Percentiles rank a stretch among this genome's conserved stretches.
Evolutionary conservation across 2,113 vertebrate genomes (phyloP).

Genomic region (Pelodiscus sinensis): DNA sequence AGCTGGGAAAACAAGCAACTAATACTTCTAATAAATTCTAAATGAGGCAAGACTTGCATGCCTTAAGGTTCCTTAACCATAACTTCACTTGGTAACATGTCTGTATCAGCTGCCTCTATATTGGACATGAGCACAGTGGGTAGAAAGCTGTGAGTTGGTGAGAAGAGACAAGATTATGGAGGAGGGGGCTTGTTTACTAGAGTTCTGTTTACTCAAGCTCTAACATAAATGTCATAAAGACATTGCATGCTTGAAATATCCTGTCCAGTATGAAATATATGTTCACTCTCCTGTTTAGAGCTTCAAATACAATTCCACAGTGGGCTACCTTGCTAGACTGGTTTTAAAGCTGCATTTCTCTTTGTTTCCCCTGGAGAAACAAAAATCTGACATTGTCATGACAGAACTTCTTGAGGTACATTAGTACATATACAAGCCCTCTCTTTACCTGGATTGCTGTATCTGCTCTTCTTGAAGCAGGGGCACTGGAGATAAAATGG

Average conservation of each 20-base stretch:
- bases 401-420: conserved; percentile 25
- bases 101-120: background rate
- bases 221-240: background rate
- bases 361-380: conserved; percentile 49
- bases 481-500: background rate
- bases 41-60: background rate
- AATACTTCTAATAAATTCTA: background rate
- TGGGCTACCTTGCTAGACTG: conserved; percentile 46
- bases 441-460: background rate
- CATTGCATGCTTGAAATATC: background rate
- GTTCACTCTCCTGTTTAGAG: conserved; percentile 19
- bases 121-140: background rate
- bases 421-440: fast-evolving
- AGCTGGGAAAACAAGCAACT: background rate
- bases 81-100: background rate
- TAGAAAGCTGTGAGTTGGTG: background rate
- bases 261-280: background rate
- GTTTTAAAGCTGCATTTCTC: conserved; percentile 22
- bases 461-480: conserved; percentile 1
- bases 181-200: background rate
- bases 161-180: background rate
- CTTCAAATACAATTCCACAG: conserved; percentile 27
- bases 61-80: background rate
- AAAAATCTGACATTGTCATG: conserved; percentile 27
- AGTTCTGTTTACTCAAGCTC: background rate